Evolutionary conservation across 2,888 invertebrate genomes (phyloP).

Genomic region (Podabrus alpinus): DNA sequence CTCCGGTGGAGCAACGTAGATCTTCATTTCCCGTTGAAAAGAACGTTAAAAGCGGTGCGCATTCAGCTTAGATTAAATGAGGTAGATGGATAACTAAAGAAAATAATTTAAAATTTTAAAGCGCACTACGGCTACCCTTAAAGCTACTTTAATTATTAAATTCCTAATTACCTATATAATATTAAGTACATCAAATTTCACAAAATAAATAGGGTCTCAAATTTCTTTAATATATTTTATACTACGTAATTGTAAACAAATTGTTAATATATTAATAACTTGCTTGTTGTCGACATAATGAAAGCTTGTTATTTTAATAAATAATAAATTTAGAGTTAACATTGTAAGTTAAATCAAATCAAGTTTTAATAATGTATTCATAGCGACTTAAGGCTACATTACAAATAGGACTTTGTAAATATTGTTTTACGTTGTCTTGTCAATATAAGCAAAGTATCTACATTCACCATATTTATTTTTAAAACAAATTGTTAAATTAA

Average conservation of each 20-base stretch:
- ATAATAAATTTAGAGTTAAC: neutral
- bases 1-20: slow-evolving; percentile 47
- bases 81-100: slow-evolving; percentile 27
- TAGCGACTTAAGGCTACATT: neutral
- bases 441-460: neutral
- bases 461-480: neutral
- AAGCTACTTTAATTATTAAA: neutral
- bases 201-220: neutral
- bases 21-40: slow-evolving; percentile 46
- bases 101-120: slow-evolving; percentile 19
- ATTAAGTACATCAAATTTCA: neutral
- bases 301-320: neutral
- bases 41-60: slow-evolving; percentile 35
- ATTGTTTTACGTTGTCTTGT: neutral
- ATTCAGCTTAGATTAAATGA: slow-evolving; percentile 31
- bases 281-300: neutral
- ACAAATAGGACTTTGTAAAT: neutral
- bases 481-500: neutral
- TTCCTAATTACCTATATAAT: neutral
- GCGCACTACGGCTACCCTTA: neutral
- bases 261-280: neutral
- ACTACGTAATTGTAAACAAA: neutral
- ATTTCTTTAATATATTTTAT: neutral
- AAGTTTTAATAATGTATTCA: neutral
- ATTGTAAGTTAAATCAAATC: neutral